Percentiles rank a stretch among this genome's conserved stretches.
phyloP scores from a whole-genome alignment of 2,113 vertebrate species.

The Arvicanthis niloticus region DNA sequence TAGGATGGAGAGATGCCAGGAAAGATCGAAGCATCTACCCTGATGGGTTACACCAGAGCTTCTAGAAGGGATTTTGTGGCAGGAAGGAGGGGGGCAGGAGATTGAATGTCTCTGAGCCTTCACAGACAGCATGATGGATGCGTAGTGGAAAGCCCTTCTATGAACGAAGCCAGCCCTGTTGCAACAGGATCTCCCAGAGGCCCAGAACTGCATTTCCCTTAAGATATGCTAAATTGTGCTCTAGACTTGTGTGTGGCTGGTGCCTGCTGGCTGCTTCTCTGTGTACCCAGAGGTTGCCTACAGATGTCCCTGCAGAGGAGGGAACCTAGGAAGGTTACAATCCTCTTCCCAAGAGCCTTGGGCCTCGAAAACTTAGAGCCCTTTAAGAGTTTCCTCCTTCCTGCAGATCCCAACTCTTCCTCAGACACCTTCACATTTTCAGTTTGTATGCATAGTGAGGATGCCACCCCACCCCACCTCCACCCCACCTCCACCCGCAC shows the following conservation, averaged over 20 bases:
- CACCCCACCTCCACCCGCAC: too few species aligned
- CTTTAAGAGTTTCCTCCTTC: not conserved
- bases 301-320: not conserved
- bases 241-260: not conserved
- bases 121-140: conserved; percentile 54
- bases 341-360: not conserved
- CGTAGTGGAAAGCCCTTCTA: conserved; percentile 13
- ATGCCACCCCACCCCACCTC: not conserved
- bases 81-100: conserved; percentile 65
- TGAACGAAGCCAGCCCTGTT: conserved; percentile 29
- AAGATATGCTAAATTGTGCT: not conserved
- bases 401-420: too few species aligned
- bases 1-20: conserved; percentile 74
- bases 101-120: conserved; percentile 69
- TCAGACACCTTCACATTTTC: not conserved
- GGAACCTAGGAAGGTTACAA: not conserved
- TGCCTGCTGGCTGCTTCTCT: not conserved
- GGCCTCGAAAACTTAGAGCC: not conserved
- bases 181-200: conserved; percentile 4
- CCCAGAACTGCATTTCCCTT: conserved; percentile 46
- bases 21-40: conserved; percentile 73
- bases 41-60: conserved; percentile 63
- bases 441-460: not conserved
- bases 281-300: not conserved
- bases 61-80: conserved; percentile 65